These are phyloP conservation scores for Heliconius hortense DNA, from an alignment of 2,888 invertebrate species.

Conservation along the genomic window DNA sequence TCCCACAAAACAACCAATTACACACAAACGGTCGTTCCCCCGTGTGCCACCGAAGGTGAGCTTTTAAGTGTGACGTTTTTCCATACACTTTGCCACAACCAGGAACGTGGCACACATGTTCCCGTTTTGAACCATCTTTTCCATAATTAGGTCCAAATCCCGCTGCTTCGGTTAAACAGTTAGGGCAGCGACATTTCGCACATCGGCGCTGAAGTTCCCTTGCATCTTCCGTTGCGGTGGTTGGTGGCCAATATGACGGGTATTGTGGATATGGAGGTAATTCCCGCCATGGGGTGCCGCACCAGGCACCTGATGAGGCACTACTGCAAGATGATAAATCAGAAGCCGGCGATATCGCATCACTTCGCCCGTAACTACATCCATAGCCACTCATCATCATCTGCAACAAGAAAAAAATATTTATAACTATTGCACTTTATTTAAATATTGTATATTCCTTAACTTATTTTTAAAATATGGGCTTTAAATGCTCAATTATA, in stretches of 20 bases:
- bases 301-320: constrained; percentile 70
- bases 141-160: constrained; percentile 87
- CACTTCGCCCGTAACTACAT: constrained; percentile 76
- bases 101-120: constrained; percentile 92
- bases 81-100: constrained; percentile 95
- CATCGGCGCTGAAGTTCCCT: constrained; percentile 86
- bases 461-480: background rate
- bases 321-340: constrained; percentile 75
- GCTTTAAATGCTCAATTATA: constrained; percentile 10
- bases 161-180: constrained; percentile 89
- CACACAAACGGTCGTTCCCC: constrained; percentile 96
- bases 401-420: constrained; percentile 53
- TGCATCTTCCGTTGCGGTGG: constrained; percentile 69
- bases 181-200: constrained; percentile 90
- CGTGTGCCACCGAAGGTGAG: constrained; percentile 95
- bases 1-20: constrained; percentile 94
- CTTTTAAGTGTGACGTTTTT: constrained; percentile 96
- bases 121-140: constrained; percentile 89
- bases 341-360: constrained; percentile 75
- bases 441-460: background rate
- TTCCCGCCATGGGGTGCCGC: constrained; percentile 69
- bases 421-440: constrained; percentile 10
- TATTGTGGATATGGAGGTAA: constrained; percentile 73
- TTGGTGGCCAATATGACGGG: constrained; percentile 75
- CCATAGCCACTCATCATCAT: constrained; percentile 76